Conservation (phyloP, 92 coral and sea anemone genomes). For the Ricordea florida region DNA sequence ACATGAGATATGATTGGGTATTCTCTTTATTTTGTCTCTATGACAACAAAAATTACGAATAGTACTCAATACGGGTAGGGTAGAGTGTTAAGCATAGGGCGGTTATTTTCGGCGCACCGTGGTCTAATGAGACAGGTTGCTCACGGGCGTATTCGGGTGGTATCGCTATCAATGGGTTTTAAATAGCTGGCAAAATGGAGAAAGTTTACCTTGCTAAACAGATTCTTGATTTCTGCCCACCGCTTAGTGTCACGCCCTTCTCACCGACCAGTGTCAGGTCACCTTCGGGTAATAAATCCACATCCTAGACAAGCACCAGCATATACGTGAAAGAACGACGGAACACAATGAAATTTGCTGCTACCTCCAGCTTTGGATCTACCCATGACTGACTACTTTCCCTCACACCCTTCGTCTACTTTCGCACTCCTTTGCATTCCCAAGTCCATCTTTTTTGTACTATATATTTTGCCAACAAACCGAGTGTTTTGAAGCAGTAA, state of each 20-base stretch:
- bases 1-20: neutral
- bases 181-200: neutral
- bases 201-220: conserved; percentile 70
- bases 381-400: too few relatives aligned
- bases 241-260: conserved; percentile 76
- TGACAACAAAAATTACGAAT: neutral
- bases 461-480: too few relatives aligned
- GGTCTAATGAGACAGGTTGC: neutral
- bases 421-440: too few relatives aligned
- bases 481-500: too few relatives aligned
- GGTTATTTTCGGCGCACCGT: too few relatives aligned
- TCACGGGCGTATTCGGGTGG: too few relatives aligned
- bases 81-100: neutral
- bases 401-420: too few relatives aligned
- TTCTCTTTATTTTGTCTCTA: too few relatives aligned
- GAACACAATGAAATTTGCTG: too few relatives aligned
- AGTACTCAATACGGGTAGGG: neutral
- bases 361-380: too few relatives aligned
- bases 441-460: too few relatives aligned
- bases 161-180: neutral
- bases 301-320: conserved; percentile 26
- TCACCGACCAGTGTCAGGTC: conserved; percentile 80
- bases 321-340: too few relatives aligned
- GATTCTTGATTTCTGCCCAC: conserved; percentile 78
- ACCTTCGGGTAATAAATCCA: conserved; percentile 42